These are phyloP conservation scores for Sminthurides aquaticus DNA, from an alignment of 2,888 invertebrate genomes.

Conservation along the genomic window DNA sequence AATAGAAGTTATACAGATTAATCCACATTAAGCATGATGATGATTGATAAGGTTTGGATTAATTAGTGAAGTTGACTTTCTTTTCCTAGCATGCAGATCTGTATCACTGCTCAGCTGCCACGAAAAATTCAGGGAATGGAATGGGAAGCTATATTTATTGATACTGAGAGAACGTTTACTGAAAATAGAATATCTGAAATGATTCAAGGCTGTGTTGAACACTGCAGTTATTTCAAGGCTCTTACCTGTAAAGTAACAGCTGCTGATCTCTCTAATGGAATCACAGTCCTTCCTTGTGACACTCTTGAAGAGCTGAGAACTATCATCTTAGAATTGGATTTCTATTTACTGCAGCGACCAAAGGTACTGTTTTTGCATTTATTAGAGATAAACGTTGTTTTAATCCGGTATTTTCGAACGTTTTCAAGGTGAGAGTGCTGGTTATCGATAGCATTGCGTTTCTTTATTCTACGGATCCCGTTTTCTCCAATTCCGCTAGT, in stretches of 20 bases:
- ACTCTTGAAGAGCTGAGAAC: constrained; percentile 4
- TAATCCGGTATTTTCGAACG: too few species aligned
- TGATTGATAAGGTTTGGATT: too few species aligned
- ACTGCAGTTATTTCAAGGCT: constrained; percentile 22
- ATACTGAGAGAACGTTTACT: constrained; percentile 35
- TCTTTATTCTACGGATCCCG: constrained; percentile 24
- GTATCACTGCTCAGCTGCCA: constrained; percentile 18
- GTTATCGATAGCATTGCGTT: constrained; percentile 35
- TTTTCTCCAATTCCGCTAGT: constrained; percentile 8
- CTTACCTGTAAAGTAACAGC: background rate
- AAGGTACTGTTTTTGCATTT: constrained; percentile 6
- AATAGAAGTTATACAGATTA: too few species aligned
- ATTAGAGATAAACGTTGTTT: background rate
- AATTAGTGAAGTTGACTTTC: too few species aligned
- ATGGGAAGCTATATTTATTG: constrained; percentile 34
- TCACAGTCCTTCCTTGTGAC: constrained; percentile 8
- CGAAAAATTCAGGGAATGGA: constrained; percentile 23
- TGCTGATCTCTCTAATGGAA: constrained; percentile 2
- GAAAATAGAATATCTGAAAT: constrained; percentile 24
- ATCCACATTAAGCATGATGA: too few species aligned
- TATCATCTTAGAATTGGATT: constrained; percentile 9
- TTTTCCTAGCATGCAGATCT: constrained; percentile 9
- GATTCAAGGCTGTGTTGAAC: constrained; percentile 24
- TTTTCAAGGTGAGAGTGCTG: constrained; percentile 28
- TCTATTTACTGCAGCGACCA: background rate